A percentile compares a stretch with the other conserved stretches of the same genome.
phyloP scores from a whole-genome alignment of 2,888 invertebrate species.

The Leptopilina syphax region DNA sequence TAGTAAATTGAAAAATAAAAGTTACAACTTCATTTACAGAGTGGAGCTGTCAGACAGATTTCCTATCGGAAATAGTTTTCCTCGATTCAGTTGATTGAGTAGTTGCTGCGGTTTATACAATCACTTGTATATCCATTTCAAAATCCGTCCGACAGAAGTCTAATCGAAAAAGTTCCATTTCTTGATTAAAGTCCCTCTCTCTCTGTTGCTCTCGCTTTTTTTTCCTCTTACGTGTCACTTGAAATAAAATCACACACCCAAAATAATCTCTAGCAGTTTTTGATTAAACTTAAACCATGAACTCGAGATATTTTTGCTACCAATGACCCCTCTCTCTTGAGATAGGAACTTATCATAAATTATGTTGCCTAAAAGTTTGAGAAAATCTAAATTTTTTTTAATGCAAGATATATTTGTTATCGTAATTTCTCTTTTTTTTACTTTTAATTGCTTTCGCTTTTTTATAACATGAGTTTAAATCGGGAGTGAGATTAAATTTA shows the following conservation, averaged over 20 bases:
- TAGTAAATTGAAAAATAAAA: background rate
- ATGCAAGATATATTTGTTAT: no score
- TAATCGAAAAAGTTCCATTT: background rate
- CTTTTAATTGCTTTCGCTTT: no score
- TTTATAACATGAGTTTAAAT: no score
- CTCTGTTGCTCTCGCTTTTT: background rate
- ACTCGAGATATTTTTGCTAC: constrained; percentile 4
- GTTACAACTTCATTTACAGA: constrained; percentile 1
- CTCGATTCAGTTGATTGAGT: constrained; percentile 14
- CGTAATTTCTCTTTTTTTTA: no score
- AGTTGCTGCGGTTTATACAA: background rate
- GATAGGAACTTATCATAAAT: no score
- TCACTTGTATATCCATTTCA: constrained; percentile 2
- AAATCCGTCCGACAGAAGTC: background rate
- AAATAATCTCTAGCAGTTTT: background rate
- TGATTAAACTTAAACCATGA: constrained; percentile 12
- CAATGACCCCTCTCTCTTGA: constrained; percentile 6
- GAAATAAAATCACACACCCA: no score
- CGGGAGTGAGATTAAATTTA: no score
- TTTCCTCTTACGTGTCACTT: no score
- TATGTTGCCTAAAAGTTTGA: background rate
- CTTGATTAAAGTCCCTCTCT: background rate
- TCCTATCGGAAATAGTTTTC: constrained; percentile 13
- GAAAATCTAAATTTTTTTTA: no score
- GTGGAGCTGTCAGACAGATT: constrained; percentile 5